Conservation (phyloP, 2,113 vertebrate species). For the Telmatochromis brachygnathus region DNA sequence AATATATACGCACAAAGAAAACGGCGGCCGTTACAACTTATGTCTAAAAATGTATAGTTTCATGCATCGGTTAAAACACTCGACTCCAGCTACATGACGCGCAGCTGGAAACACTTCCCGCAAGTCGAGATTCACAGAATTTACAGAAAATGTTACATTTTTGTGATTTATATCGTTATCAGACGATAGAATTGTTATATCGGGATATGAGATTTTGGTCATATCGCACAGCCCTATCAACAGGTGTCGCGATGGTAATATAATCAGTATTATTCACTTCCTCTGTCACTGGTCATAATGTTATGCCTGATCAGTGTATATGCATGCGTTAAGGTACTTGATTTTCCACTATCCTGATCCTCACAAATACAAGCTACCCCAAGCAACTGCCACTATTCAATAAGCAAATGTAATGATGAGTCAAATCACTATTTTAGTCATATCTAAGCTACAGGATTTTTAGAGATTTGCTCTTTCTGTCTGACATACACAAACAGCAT, state of each 20-base stretch:
- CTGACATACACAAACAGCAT: not conserved
- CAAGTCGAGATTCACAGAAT: not conserved
- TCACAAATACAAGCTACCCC: not conserved
- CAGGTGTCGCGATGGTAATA: not conserved
- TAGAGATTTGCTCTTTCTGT: not conserved
- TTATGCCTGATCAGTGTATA: not conserved
- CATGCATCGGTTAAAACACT: fast-evolving
- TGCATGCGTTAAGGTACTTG: not conserved
- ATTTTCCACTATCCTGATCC: not conserved
- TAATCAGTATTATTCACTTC: not conserved
- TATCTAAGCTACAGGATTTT: not conserved
- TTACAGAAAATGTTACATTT: not conserved
- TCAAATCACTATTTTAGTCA: not conserved
- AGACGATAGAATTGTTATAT: not conserved
- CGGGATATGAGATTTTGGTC: not conserved
- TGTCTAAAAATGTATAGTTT: fast-evolving
- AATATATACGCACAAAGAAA: too few species aligned
- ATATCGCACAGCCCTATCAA: not conserved
- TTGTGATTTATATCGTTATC: not conserved
- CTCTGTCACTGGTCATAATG: not conserved
- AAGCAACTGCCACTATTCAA: not conserved
- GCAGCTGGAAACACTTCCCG: not conserved
- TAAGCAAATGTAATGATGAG: not conserved
- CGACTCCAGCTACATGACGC: fast-evolving
- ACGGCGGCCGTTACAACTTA: fast-evolving